phyloP scores from a whole-genome alignment of 2,888 invertebrate genomes.

The Tiliacea aurago region DNA sequence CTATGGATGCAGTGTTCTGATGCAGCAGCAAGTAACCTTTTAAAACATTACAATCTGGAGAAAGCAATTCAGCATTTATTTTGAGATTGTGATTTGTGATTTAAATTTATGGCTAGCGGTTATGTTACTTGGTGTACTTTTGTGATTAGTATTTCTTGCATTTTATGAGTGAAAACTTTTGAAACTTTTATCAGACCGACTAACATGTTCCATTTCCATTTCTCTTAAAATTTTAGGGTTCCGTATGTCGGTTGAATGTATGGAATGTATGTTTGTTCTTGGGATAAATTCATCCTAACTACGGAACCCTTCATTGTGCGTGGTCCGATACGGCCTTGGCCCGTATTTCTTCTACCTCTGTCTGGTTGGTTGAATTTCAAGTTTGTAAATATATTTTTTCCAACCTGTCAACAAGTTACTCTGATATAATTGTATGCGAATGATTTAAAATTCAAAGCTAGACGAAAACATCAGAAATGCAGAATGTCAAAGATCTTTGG shows the following conservation, averaged over 20 bases:
- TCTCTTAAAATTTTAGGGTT: too few relatives aligned
- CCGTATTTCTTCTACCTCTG: not conserved
- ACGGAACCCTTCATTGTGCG: too few relatives aligned
- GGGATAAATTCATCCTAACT: too few relatives aligned
- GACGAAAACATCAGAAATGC: not conserved
- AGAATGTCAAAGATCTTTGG: conserved; percentile 21
- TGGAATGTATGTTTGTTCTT: too few relatives aligned
- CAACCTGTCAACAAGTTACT: not conserved
- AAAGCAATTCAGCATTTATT: not conserved
- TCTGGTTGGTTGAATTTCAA: not conserved
- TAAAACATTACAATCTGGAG: not conserved
- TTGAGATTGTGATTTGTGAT: not conserved
- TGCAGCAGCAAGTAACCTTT: not conserved
- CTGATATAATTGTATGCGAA: not conserved
- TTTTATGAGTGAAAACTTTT: not conserved
- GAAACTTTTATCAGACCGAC: not conserved
- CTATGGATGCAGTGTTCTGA: conserved; percentile 1
- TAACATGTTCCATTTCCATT: not conserved
- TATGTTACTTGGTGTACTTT: not conserved
- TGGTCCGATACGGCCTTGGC: too few relatives aligned
- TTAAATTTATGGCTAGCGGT: not conserved
- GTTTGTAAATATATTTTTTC: not conserved
- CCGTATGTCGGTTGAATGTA: too few relatives aligned
- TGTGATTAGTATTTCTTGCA: not conserved
- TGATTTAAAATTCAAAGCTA: not conserved